These are phyloP conservation scores for Nasonia oneida DNA, from an alignment of 2,888 invertebrate genomes.

Conservation along the genomic window DNA sequence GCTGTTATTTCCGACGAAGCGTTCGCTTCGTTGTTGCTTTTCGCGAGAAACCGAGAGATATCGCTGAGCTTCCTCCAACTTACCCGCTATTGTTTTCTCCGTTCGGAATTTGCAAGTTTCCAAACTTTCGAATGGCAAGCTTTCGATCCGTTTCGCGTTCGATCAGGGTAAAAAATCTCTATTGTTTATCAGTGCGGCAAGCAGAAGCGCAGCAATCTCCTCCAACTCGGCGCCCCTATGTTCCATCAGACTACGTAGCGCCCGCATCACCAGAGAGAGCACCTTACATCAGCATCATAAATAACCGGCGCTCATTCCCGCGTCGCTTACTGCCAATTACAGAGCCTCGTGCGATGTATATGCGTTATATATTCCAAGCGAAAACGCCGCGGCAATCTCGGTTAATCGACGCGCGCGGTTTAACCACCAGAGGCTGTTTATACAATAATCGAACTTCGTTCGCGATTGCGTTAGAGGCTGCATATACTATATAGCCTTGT, in stretches of 20 bases:
- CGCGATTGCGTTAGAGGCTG: conserved; percentile 24
- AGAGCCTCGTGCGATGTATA: background rate
- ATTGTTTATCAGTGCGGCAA: background rate
- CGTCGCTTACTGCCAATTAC: background rate
- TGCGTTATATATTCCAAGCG: background rate
- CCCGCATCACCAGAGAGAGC: background rate
- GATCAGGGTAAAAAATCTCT: background rate
- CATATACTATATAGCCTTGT: background rate
- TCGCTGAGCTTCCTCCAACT: background rate
- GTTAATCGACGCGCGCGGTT: background rate
- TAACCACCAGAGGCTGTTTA: background rate
- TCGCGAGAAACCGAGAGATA: background rate
- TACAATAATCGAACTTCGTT: conserved; percentile 24
- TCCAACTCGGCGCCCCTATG: background rate
- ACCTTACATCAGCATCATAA: conserved; percentile 17
- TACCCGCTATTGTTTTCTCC: background rate
- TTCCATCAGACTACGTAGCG: background rate
- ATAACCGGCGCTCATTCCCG: background rate
- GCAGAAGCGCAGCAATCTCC: background rate
- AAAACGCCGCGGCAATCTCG: background rate
- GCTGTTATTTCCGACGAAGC: background rate
- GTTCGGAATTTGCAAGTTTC: background rate
- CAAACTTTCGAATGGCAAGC: background rate
- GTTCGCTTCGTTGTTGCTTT: background rate
- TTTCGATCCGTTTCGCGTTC: no score